These are phyloP conservation scores for Diplosoma virens DNA, from an alignment of 23 tunicate species.

Conservation along the genomic window DNA sequence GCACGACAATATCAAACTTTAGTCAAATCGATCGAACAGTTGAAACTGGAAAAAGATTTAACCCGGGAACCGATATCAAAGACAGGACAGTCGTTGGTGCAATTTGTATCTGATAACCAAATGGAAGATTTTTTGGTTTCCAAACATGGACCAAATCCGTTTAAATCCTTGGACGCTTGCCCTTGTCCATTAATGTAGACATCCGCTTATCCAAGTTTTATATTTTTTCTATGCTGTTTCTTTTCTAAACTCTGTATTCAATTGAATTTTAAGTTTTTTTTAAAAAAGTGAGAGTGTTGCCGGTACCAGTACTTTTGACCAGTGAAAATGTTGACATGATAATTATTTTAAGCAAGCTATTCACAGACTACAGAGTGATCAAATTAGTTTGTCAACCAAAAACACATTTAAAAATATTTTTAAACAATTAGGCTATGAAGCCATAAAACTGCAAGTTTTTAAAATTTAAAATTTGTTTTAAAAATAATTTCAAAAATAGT, in stretches of 20 bases:
- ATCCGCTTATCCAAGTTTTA: background rate
- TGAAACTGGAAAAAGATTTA: slow-evolving; percentile 36
- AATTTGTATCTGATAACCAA: slow-evolving; percentile 19
- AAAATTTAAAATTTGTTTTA: too few relatives aligned
- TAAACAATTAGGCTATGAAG: too few relatives aligned
- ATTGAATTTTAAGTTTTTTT: background rate
- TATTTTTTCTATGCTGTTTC: background rate
- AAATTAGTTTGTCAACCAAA: too few relatives aligned
- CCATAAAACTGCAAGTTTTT: too few relatives aligned
- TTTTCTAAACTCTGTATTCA: background rate
- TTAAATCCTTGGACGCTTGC: slow-evolving; percentile 16
- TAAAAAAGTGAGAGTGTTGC: too few relatives aligned
- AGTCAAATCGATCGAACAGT: slow-evolving; percentile 30
- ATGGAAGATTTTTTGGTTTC: slow-evolving; percentile 2
- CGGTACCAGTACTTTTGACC: too few relatives aligned
- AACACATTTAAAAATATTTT: too few relatives aligned
- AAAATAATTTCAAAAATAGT: too few relatives aligned
- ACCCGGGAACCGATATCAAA: slow-evolving; percentile 31
- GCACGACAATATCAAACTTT: slow-evolving; percentile 17
- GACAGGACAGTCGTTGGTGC: slow-evolving; percentile 20
- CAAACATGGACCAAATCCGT: slow-evolving; percentile 11
- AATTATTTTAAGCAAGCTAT: too few relatives aligned
- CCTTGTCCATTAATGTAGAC: slow-evolving; percentile 21
- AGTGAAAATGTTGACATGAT: too few relatives aligned
- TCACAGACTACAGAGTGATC: too few relatives aligned